A percentile compares a stretch with the other conserved stretches of the same genome.
These are phyloP conservation scores for Rhopalosiphum padi DNA, from an alignment of 1,140 invertebrate species.

Conservation along the genomic window DNA sequence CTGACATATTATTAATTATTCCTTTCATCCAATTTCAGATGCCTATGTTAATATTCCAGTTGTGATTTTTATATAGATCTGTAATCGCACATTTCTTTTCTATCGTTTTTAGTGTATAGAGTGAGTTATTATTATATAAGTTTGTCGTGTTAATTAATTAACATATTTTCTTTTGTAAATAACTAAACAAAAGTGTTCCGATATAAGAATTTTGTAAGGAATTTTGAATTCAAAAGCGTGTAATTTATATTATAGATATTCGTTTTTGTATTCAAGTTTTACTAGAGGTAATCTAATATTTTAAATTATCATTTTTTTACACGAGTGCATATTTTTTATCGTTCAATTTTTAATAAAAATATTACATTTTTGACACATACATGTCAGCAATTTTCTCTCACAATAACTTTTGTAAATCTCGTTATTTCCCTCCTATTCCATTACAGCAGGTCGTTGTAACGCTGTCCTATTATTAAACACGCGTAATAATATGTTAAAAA, in stretches of 20 bases:
- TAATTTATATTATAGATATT: neutral
- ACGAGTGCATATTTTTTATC: neutral
- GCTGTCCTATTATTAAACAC: neutral
- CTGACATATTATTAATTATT: constrained; percentile 19
- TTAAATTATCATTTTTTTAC: neutral
- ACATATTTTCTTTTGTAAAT: neutral
- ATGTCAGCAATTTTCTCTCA: neutral
- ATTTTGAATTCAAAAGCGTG: neutral
- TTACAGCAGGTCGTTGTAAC: constrained; percentile 3
- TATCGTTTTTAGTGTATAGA: neutral
- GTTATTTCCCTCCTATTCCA: neutral
- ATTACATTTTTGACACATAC: constrained; percentile 1
- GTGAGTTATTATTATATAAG: neutral
- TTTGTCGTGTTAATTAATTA: neutral
- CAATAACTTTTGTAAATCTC: constrained; percentile 22
- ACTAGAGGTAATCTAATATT: neutral
- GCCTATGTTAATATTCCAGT: neutral
- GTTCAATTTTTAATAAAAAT: constrained; percentile 7
- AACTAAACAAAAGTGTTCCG: neutral
- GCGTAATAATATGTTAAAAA: neutral
- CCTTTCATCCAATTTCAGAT: neutral
- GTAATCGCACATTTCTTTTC: neutral
- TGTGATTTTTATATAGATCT: neutral
- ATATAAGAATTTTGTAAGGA: neutral
- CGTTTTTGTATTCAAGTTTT: neutral